phyloP scores from a whole-genome alignment of 2,113 vertebrate species.

The Regulus satrapa region DNA sequence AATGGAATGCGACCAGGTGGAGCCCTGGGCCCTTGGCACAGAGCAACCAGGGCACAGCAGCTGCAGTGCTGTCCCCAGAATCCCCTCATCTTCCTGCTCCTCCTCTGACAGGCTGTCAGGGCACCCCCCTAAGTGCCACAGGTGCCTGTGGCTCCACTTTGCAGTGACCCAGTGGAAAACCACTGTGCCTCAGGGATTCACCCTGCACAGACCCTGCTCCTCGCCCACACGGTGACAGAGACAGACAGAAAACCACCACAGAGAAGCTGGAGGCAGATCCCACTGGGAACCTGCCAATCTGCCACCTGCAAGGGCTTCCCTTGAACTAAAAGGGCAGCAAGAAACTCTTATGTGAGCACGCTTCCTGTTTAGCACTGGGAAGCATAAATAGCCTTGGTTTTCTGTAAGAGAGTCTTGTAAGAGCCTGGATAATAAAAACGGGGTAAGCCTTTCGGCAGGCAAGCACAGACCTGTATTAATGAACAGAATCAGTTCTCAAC shows the following conservation, averaged over 20 bases:
- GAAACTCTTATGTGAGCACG: background rate
- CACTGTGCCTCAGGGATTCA: background rate
- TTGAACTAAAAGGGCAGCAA: background rate
- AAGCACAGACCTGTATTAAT: background rate
- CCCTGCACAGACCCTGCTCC: background rate
- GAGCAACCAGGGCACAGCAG: background rate
- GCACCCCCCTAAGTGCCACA: rapidly evolving
- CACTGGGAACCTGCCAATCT: background rate
- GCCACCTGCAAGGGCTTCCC: background rate
- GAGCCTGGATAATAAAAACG: background rate
- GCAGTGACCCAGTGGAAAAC: background rate
- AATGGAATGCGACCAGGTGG: background rate
- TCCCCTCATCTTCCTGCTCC: background rate
- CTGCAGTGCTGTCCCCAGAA: background rate
- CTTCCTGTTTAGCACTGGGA: background rate
- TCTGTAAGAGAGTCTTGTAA: background rate
- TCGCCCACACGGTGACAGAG: background rate
- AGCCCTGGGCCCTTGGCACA: too few relatives aligned
- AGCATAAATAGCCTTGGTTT: background rate
- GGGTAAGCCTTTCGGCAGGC: background rate
- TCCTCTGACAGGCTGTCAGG: background rate
- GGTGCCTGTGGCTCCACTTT: background rate
- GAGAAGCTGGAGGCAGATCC: background rate
- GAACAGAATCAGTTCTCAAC: background rate
- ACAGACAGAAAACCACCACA: background rate